Evolutionary conservation across 1,140 invertebrate species (phyloP).

Genomic region (Asobara japonica): DNA sequence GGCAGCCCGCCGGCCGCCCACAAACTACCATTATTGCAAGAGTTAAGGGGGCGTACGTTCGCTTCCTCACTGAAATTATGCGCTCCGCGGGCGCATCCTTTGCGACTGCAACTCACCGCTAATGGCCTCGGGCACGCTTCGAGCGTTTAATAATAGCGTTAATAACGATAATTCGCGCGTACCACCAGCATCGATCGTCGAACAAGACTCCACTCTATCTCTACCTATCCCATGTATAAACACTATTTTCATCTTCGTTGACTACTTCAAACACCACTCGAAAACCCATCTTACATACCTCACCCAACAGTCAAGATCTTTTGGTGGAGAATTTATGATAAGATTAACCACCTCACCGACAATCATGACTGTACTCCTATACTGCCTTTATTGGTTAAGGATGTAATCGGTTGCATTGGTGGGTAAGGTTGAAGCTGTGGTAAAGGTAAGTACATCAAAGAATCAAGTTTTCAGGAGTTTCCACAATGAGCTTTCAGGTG

Average conservation of each 20-base stretch:
- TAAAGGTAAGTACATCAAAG: background rate
- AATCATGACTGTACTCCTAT: background rate
- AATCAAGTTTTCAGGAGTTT: background rate
- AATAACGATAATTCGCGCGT: constrained; percentile 42
- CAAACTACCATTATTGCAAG: constrained; percentile 38
- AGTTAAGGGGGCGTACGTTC: constrained; percentile 24
- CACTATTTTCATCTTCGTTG: background rate
- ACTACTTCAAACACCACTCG: background rate
- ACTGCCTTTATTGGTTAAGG: background rate
- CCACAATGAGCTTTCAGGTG: background rate
- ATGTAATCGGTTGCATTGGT: background rate
- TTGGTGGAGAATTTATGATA: background rate
- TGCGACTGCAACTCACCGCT: constrained; percentile 40
- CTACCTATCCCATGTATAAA: background rate
- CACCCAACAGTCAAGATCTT: constrained; percentile 1
- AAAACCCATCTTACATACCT: background rate
- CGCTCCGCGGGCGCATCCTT: constrained; percentile 34
- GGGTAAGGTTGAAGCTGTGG: background rate
- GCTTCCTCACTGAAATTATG: constrained; percentile 34
- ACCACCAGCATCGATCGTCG: constrained; percentile 29
- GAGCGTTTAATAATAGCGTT: constrained; percentile 43
- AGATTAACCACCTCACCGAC: constrained; percentile 8
- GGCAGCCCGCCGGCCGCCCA: constrained; percentile 23
- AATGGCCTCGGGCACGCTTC: constrained; percentile 40
- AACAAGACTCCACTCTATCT: background rate